phyloP scores from a whole-genome alignment of 1,140 invertebrate genomes.

The Drosophila sproati region DNA sequence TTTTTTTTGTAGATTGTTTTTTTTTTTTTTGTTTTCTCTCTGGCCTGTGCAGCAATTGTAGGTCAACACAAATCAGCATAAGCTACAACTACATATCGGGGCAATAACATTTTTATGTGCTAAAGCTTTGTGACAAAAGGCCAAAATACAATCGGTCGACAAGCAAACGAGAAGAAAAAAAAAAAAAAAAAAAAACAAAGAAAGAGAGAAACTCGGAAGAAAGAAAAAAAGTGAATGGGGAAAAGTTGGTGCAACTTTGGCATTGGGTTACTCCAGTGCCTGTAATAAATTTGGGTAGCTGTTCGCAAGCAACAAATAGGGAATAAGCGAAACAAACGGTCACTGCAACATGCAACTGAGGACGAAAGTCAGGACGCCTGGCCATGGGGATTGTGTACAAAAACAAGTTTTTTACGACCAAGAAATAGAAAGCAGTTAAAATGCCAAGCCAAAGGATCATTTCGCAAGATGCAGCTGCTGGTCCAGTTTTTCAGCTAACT shows the following conservation, averaged over 20 bases:
- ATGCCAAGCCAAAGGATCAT: conserved; percentile 66
- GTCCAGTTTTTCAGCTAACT: conserved; percentile 10
- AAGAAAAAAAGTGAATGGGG: conserved; percentile 22
- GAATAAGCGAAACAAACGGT: conserved; percentile 76
- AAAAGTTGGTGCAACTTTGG: conserved; percentile 55
- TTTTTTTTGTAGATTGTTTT: not conserved
- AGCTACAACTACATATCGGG: conserved; percentile 75
- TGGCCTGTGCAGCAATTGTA: conserved; percentile 51
- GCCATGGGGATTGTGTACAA: conserved; percentile 45
- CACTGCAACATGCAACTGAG: conserved; percentile 56
- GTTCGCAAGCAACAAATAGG: conserved; percentile 76
- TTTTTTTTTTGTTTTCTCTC: conserved; percentile 3
- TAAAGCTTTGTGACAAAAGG: conserved; percentile 81
- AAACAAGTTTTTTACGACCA: conserved; percentile 45
- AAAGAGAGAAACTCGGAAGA: conserved; percentile 1
- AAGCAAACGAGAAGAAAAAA: conserved; percentile 28
- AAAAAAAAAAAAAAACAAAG: conserved; percentile 8
- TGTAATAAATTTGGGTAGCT: conserved; percentile 77
- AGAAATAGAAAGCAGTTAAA: conserved; percentile 49
- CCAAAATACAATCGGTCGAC: conserved; percentile 40
- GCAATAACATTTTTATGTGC: conserved; percentile 82
- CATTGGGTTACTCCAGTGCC: conserved; percentile 46
- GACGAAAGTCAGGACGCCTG: conserved; percentile 50
- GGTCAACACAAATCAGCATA: conserved; percentile 81
- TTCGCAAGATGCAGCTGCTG: conserved; percentile 58